Conservation (phyloP, 2,888 invertebrate genomes). For the Harmothoe impar region DNA sequence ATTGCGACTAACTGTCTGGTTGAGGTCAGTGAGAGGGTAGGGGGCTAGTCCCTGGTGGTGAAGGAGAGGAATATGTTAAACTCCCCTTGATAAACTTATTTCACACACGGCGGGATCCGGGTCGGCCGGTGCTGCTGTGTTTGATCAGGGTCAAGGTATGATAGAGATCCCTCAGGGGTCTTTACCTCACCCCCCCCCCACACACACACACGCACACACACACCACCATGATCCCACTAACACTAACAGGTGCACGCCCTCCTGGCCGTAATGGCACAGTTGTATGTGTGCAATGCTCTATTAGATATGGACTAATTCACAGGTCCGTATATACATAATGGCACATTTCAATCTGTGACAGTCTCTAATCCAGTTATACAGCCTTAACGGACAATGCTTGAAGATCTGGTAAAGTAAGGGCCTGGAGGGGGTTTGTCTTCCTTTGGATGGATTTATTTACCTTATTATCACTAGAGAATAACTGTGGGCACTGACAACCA, state of each 20-base stretch:
- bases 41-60: neutral
- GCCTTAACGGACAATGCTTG: neutral
- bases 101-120: neutral
- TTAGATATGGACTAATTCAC: conserved; percentile 42
- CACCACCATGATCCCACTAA: neutral
- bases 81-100: conserved; percentile 50
- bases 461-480: too few relatives aligned
- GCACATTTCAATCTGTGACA: neutral
- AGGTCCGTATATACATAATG: neutral
- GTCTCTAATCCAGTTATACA: neutral
- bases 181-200: neutral
- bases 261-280: neutral
- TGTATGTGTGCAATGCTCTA: neutral
- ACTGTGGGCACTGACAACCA: too few relatives aligned
- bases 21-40: neutral
- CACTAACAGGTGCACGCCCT: neutral
- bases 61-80: conserved; percentile 35
- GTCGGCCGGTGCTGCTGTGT: conserved; percentile 33
- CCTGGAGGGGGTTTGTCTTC: too few relatives aligned
- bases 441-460: too few relatives aligned
- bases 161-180: conserved; percentile 10
- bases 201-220: neutral
- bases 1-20: neutral
- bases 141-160: conserved; percentile 57
- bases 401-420: too few relatives aligned